phyloP scores from a whole-genome alignment of 2,113 vertebrate species.

The Ceyx melanurus region DNA sequence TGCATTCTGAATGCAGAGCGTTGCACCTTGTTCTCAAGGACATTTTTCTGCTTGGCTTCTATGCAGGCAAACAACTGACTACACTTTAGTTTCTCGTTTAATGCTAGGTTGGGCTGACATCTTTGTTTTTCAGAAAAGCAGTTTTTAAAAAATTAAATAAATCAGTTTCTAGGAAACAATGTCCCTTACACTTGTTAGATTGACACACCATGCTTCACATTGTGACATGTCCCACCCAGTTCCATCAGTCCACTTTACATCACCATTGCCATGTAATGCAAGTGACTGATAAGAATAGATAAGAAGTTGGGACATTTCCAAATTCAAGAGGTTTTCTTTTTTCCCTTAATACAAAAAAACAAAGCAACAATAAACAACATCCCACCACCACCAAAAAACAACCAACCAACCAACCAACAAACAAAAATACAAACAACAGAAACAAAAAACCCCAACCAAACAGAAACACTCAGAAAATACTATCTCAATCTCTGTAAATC shows the following conservation, averaged over 20 bases:
- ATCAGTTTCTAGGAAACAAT: neutral
- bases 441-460: neutral
- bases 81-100: neutral
- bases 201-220: neutral
- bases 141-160: neutral
- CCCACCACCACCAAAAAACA: too few relatives aligned
- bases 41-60: neutral
- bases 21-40: neutral
- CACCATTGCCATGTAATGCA: neutral
- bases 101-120: neutral
- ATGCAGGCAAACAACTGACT: neutral
- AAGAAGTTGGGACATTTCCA: neutral
- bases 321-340: neutral
- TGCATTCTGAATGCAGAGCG: neutral
- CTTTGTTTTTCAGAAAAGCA: neutral
- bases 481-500: neutral
- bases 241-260: neutral
- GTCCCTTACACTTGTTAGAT: neutral
- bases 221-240: neutral
- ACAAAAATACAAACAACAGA: neutral
- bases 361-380: neutral
- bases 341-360: neutral
- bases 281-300: neutral
- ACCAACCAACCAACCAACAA: neutral
- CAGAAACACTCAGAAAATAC: neutral